Conservation (phyloP, 2,797 vertebrate genomes). For the Todus mexicanus region DNA sequence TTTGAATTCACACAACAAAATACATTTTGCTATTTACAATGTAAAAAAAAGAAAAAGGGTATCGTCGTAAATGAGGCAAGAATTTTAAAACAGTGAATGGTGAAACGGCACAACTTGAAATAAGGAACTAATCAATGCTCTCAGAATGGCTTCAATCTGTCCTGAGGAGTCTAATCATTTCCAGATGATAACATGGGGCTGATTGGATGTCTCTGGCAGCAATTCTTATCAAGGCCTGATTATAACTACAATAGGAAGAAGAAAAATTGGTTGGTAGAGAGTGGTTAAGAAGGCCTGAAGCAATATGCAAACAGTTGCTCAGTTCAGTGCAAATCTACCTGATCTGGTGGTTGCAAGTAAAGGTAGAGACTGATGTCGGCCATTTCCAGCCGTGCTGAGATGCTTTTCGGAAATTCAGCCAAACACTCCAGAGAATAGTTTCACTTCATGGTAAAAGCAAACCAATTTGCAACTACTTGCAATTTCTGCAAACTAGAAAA, state of each 20-base stretch:
- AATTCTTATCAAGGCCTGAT: conserved; percentile 47
- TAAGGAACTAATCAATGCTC: conserved; percentile 87
- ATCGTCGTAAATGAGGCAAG: conserved; percentile 64
- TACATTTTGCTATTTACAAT: conserved; percentile 72
- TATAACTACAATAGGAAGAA: conserved; percentile 23
- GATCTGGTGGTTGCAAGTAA: background rate
- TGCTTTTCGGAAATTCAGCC: background rate
- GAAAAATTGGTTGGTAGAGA: conserved; percentile 16
- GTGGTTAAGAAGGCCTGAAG: conserved; percentile 9
- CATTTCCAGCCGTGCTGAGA: background rate
- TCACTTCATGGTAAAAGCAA: conserved; percentile 4
- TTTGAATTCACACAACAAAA: conserved; percentile 71
- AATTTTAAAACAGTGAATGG: conserved; percentile 70
- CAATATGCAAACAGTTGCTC: conserved; percentile 3
- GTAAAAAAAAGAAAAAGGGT: conserved; percentile 59
- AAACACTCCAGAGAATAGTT: background rate
- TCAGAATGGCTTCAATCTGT: conserved; percentile 87
- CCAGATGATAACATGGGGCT: conserved; percentile 77
- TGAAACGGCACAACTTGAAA: conserved; percentile 77
- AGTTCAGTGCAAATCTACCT: background rate
- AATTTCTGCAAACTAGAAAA: conserved; percentile 9
- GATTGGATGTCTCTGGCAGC: conserved; percentile 59
- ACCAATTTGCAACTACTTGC: background rate
- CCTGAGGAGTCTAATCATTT: conserved; percentile 81
- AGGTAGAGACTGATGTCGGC: background rate